Evolutionary conservation across 2,113 vertebrate genomes (phyloP), one percentile per base, ranked within the genome.

Genomic region (Theropithecus gelada): DNA sequence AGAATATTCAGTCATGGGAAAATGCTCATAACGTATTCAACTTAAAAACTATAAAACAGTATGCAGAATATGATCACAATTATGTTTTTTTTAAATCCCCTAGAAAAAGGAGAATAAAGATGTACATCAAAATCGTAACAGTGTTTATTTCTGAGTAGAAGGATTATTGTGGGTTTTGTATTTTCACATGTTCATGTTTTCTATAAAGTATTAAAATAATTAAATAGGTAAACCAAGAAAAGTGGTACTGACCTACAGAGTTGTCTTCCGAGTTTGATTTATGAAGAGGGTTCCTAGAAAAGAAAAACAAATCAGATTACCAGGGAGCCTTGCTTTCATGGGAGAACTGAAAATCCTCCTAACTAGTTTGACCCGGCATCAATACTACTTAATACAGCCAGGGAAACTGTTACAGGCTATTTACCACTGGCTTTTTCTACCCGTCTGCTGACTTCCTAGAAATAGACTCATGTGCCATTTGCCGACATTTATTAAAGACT

Each of bases 211-310:
- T 61, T 48, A 75, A 95, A 72, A 61, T 48, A 94, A 93, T 38
- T 64, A 85, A 88, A 70, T 5, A 27, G 4, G 79, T 57, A 94
- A 96, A 85, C 45, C 48, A 91, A 86, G 76, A 61, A 64, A 86
- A 93, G 40, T 35, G 20, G 96, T 98, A 98, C 98, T 99, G 97
- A 99, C 99, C 99, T 99, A 99, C 99, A 97, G 99, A 99, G 95
- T 99, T 98, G 97, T 99, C 99, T 98, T 99, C 99, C 0, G 99
- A 99, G 98, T 99, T 99, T 94, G 99, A 99, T 98, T 99, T 99
- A 98, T 99, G 99, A 98, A 99, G 99, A 52, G 99, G 98, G 85
- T 99, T 98, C 98, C 99, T 99, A 97, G 83, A 98, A 93, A 87
- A 98, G 88, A 98, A 92, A 83, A 55, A 94, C 95, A 70, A 92